Conservation (phyloP, 2,888 invertebrate genomes). For the Chrysomela aeneicollis region DNA sequence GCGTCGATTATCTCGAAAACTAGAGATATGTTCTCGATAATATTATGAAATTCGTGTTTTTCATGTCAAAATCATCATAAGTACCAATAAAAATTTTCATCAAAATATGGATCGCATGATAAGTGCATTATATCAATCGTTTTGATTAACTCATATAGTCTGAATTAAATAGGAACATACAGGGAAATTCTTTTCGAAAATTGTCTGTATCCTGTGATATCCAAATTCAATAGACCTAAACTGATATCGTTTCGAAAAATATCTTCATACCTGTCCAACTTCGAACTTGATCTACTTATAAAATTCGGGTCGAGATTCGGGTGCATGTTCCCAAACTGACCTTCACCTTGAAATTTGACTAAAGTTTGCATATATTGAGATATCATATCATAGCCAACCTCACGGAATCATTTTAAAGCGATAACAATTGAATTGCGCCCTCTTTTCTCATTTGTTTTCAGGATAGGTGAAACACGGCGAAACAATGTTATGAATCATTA, state of each 20-base stretch:
- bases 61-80: too few species aligned
- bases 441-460: neutral
- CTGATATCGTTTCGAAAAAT: neutral
- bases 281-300: neutral
- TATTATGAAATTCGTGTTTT: too few species aligned
- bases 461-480: neutral
- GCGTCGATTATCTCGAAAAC: too few species aligned
- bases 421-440: neutral
- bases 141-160: too few species aligned
- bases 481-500: conserved; percentile 2
- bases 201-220: too few species aligned
- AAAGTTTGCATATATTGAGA: neutral
- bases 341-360: neutral
- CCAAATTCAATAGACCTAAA: too few species aligned
- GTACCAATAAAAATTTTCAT: too few species aligned
- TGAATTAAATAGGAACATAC: too few species aligned
- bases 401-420: neutral
- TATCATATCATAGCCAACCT: neutral
- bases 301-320: neutral
- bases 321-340: neutral
- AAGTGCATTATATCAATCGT: too few species aligned
- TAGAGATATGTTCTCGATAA: too few species aligned
- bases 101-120: too few species aligned
- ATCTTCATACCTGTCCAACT: neutral
- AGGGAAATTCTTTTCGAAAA: too few species aligned